phyloP scores from a whole-genome alignment of 2,113 vertebrate genomes.

The Cyprinodon variegatus region DNA sequence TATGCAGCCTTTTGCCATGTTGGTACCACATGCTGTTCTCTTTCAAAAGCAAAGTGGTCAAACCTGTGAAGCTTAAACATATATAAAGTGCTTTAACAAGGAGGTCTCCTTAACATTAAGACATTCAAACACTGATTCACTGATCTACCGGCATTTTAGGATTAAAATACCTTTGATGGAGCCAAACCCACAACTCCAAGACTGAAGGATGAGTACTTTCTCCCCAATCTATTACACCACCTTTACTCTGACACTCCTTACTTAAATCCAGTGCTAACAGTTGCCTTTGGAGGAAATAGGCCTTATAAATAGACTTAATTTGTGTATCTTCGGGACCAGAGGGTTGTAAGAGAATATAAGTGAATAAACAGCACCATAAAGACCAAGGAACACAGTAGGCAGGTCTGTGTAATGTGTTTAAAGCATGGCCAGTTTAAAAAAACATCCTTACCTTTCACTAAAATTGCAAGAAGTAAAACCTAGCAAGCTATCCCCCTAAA shows the following conservation, averaged over 20 bases:
- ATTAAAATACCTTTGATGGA: too few species aligned
- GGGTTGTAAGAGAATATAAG: neutral
- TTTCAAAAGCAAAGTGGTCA: neutral
- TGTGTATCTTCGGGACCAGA: neutral
- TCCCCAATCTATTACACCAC: too few species aligned
- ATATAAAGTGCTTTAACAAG: too few species aligned
- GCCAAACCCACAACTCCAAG: too few species aligned
- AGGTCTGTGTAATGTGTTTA: neutral
- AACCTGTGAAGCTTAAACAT: neutral
- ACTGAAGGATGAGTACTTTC: too few species aligned
- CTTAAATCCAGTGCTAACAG: too few species aligned
- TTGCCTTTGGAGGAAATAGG: too few species aligned
- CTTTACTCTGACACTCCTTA: too few species aligned
- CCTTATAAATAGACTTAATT: too few species aligned
- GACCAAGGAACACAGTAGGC: neutral
- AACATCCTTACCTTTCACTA: neutral
- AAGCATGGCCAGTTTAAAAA: neutral
- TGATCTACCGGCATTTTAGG: too few species aligned
- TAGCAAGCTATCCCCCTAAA: neutral
- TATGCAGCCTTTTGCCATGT: neutral
- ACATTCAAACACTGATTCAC: too few species aligned
- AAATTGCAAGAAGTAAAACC: neutral
- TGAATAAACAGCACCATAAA: neutral
- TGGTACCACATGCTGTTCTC: neutral
- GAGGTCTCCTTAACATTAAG: too few species aligned